Percentiles rank a stretch among this genome's conserved stretches.
Evolutionary conservation across 2,797 vertebrate genomes (phyloP).

Genomic region (Malurus leucopterus): DNA sequence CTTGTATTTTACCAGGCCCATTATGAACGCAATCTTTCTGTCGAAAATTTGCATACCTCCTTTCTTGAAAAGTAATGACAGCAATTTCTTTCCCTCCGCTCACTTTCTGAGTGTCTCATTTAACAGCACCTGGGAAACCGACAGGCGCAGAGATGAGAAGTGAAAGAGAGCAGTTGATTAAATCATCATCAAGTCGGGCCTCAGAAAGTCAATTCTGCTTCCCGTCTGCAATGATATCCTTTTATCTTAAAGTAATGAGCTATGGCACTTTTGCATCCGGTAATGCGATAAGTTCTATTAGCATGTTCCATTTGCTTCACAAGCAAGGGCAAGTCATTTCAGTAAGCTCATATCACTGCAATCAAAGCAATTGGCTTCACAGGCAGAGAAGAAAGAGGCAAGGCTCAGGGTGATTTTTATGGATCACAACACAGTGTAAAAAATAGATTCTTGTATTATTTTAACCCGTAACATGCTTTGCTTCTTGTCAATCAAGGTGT

Average conservation of each 20-base stretch:
- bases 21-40: constrained; percentile 92
- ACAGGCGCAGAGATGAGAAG: constrained; percentile 95
- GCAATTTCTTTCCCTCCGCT: constrained; percentile 88
- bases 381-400: constrained; percentile 80
- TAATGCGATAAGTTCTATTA: constrained; percentile 99
- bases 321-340: constrained; percentile 97
- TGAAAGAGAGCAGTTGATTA: constrained; percentile 99
- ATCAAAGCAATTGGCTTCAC: constrained; percentile 96
- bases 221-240: constrained; percentile 99
- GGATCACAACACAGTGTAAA: constrained; percentile 88
- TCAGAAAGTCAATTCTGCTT: constrained; percentile 99
- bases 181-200: constrained; percentile 98
- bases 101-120: constrained; percentile 91
- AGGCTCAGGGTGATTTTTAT: constrained; percentile 81
- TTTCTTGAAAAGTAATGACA: constrained; percentile 94
- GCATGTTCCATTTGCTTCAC: constrained; percentile 98
- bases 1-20: constrained; percentile 88
- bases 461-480: constrained; percentile 77
- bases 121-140: constrained; percentile 95
- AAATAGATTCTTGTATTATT: constrained; percentile 84
- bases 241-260: constrained; percentile 99
- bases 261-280: constrained; percentile 98
- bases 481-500: constrained; percentile 63
- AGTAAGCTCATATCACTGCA: constrained; percentile 90
- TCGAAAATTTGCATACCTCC: constrained; percentile 94